Evolutionary conservation across 2,888 invertebrate genomes (phyloP).

Genomic region (Ferdinandea cuprea): DNA sequence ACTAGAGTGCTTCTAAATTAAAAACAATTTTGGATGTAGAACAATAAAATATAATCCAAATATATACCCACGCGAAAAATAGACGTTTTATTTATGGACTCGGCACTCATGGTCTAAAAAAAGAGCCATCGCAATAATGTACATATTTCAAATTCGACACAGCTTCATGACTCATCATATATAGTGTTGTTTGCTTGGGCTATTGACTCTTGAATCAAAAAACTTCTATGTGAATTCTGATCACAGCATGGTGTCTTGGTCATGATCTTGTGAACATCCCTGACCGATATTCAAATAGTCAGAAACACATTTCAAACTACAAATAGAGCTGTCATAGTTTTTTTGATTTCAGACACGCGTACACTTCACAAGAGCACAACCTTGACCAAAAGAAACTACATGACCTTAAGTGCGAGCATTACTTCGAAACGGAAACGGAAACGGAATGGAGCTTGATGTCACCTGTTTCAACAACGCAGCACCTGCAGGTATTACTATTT

Average conservation of each 20-base stretch:
- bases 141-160: slow-evolving; percentile 56
- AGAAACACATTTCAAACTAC: no score
- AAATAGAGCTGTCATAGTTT: no score
- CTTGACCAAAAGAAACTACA: no score
- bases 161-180: slow-evolving; percentile 30
- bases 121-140: not conserved
- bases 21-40: not conserved
- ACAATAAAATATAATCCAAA: slow-evolving; percentile 5
- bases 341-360: not conserved
- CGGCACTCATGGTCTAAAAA: slow-evolving; percentile 49
- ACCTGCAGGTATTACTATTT: not conserved
- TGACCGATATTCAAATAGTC: not conserved
- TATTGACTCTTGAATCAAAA: not conserved
- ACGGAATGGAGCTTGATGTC: slow-evolving; percentile 20
- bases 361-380: no score
- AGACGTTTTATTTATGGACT: slow-evolving; percentile 36
- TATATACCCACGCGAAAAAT: slow-evolving; percentile 17
- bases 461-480: slow-evolving; percentile 32
- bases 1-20: not conserved
- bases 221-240: not conserved
- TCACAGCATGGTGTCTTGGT: not conserved
- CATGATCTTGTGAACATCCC: not conserved
- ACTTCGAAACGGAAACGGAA: not conserved
- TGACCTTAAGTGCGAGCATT: no score
- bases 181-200: not conserved